Conservation (phyloP, 1,140 invertebrate species). For the Microplitis demolitor region DNA sequence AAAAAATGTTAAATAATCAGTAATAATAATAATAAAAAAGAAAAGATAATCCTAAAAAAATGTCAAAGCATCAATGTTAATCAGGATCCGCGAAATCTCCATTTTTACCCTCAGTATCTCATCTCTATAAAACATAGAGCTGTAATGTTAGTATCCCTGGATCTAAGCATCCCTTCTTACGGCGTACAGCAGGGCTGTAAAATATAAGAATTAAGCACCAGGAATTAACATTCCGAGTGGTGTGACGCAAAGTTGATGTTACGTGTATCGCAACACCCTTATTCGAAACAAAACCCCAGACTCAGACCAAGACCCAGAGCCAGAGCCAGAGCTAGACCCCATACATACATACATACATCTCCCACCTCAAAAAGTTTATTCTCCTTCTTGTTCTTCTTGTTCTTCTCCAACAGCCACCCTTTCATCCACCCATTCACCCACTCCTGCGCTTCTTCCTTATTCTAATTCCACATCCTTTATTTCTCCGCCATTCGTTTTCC, state of each 20-base stretch:
- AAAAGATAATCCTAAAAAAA: too few relatives aligned
- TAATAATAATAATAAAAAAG: too few relatives aligned
- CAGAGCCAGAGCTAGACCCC: neutral
- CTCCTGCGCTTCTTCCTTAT: conserved; percentile 40
- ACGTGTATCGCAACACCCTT: conserved; percentile 14
- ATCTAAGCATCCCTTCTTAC: too few relatives aligned
- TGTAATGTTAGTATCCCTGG: too few relatives aligned
- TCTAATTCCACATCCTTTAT: conserved; percentile 11
- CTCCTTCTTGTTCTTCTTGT: conserved; percentile 1
- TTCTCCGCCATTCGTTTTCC: conserved; percentile 32
- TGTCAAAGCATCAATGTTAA: too few relatives aligned
- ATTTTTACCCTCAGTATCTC: too few relatives aligned
- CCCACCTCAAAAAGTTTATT: conserved; percentile 25
- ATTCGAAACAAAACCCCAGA: conserved; percentile 29
- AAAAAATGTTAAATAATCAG: too few relatives aligned
- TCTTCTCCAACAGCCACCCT: neutral
- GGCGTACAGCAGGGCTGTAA: conserved; percentile 36
- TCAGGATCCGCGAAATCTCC: too few relatives aligned
- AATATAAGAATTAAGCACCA: conserved; percentile 62
- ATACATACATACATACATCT: conserved; percentile 35
- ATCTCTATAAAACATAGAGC: too few relatives aligned
- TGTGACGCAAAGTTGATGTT: conserved; percentile 22
- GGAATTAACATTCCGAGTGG: conserved; percentile 61
- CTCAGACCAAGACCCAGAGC: too few relatives aligned
- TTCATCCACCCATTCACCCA: neutral